These are phyloP conservation scores for Pogoniulus pusillus DNA, from an alignment of 2,797 vertebrate species.

Conservation along the genomic window DNA sequence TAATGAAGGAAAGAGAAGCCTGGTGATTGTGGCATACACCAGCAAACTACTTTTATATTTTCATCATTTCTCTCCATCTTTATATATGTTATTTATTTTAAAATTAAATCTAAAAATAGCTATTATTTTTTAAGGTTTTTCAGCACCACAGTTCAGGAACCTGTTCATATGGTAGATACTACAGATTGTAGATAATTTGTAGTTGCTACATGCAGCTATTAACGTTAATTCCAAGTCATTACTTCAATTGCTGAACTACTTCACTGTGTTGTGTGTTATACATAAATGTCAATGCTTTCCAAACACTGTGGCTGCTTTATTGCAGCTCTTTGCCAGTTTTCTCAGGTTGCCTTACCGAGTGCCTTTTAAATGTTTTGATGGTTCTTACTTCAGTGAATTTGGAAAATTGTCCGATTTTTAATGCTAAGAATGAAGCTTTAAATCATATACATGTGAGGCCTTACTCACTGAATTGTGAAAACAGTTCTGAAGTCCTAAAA, in stretches of 20 bases:
- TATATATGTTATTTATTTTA: background rate
- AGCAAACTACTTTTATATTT: background rate
- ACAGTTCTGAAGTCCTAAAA: background rate
- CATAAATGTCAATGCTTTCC: background rate
- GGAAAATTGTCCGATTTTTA: background rate
- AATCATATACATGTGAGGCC: background rate
- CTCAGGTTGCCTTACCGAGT: background rate
- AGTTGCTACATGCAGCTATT: background rate
- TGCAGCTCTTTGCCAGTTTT: background rate
- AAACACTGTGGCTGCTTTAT: background rate
- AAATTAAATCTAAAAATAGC: background rate
- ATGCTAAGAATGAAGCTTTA: background rate
- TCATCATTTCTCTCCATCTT: background rate
- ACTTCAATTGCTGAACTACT: background rate
- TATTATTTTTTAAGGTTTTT: background rate
- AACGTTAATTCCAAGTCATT: background rate
- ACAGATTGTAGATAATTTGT: background rate
- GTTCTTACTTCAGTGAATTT: background rate
- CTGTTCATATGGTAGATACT: background rate
- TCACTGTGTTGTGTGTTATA: background rate
- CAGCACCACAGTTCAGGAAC: background rate
- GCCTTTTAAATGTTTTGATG: background rate
- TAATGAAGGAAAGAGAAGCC: background rate
- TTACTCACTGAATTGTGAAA: background rate
- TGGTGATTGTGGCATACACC: background rate